These are phyloP conservation scores for Python bivittatus DNA, from an alignment of 2,113 vertebrate genomes.

Conservation along the genomic window DNA sequence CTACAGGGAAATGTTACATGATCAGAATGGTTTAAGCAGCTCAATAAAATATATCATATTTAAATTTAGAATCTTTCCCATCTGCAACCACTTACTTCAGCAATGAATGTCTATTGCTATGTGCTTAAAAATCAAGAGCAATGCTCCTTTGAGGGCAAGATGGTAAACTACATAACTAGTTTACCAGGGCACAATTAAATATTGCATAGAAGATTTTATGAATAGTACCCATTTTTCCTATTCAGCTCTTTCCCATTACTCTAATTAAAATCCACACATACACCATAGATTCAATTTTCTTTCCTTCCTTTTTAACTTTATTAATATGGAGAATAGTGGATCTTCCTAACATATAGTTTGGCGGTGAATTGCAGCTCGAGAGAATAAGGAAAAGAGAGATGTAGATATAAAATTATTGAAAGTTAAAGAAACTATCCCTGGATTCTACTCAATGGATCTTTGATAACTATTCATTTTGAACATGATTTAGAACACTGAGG, in stretches of 20 bases:
- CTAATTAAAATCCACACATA: not conserved
- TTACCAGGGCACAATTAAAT: not conserved
- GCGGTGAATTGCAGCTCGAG: not conserved
- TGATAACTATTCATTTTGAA: not conserved
- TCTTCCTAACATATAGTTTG: not conserved
- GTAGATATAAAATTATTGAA: not conserved
- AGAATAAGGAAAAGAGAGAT: not conserved
- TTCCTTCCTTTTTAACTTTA: not conserved
- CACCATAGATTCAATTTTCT: not conserved
- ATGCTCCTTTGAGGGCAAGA: not conserved
- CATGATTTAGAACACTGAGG: not conserved
- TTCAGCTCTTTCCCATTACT: not conserved
- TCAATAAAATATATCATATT: constrained; percentile 16
- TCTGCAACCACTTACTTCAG: not conserved
- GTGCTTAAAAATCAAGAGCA: not conserved
- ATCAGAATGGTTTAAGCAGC: not conserved
- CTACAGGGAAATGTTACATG: not conserved
- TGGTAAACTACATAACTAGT: not conserved
- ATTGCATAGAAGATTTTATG: not conserved
- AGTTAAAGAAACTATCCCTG: not conserved
- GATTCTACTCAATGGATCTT: not conserved
- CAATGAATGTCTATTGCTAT: not conserved
- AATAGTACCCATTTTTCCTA: not conserved
- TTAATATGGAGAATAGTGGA: not conserved
- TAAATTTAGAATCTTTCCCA: not conserved